phyloP scores from a whole-genome alignment of 53 echinoderm and acorn worm species.

The Antedon mediterranea region DNA sequence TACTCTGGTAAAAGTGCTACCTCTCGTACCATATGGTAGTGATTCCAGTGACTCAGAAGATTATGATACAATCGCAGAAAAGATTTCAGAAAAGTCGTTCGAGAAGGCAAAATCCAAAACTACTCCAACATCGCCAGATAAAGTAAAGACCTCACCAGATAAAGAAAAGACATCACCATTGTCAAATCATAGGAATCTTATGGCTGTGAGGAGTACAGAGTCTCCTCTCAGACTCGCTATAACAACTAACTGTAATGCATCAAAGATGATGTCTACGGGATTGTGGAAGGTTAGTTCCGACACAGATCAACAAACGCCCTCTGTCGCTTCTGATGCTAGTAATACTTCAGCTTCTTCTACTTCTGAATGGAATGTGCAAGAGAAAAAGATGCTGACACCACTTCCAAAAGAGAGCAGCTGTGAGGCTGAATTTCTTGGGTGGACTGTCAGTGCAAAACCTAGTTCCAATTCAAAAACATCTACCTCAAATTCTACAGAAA shows the following conservation, averaged over 20 bases:
- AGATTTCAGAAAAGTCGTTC: constrained; percentile 24
- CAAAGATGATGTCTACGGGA: constrained; percentile 56
- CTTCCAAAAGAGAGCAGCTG: constrained; percentile 32
- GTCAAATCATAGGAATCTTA: constrained; percentile 67
- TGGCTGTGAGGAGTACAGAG: constrained; percentile 62
- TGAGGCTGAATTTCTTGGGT: constrained; percentile 42
- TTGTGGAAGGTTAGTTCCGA: constrained; percentile 57
- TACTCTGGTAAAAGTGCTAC: constrained; percentile 8
- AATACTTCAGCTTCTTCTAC: constrained; percentile 77
- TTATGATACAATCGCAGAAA: constrained; percentile 59
- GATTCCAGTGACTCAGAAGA: constrained; percentile 78
- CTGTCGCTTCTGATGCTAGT: constrained; percentile 75
- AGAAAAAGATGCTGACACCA: constrained; percentile 19
- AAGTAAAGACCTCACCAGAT: neutral
- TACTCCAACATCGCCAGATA: neutral
- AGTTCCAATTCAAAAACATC: no score
- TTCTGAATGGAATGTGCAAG: constrained; percentile 77
- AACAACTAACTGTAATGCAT: constrained; percentile 79
- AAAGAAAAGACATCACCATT: constrained; percentile 42
- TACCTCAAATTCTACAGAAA: no score
- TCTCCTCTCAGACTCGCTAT: constrained; percentile 87
- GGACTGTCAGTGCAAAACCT: constrained; percentile 37
- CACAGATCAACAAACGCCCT: constrained; percentile 66
- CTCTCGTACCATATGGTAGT: constrained; percentile 51
- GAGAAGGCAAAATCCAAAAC: constrained; percentile 17